Conservation (phyloP, 2,888 invertebrate genomes). For the Agrilus mali region DNA sequence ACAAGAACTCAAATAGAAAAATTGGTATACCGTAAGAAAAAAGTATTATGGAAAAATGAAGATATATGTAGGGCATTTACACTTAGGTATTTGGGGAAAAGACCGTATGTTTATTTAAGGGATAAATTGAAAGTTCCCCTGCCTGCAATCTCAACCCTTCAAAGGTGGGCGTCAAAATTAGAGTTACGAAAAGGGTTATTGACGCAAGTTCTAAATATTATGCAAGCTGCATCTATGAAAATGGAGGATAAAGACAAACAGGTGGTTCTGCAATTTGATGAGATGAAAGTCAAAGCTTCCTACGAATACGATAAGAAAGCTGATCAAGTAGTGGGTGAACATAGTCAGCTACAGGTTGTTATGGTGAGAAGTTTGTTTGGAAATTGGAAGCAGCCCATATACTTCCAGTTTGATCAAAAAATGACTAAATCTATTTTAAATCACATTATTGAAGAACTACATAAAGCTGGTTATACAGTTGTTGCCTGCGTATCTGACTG, state of each 20-base stretch:
- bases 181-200: constrained; percentile 7
- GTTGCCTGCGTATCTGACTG: constrained; percentile 16
- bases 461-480: constrained; percentile 10
- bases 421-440: constrained; percentile 10
- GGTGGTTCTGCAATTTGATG: constrained; percentile 9
- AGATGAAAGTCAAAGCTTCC: constrained; percentile 8
- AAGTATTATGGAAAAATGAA: constrained; percentile 6
- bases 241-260: constrained; percentile 5
- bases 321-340: too few species aligned
- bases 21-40: constrained; percentile 5
- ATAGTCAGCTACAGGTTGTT: too few species aligned
- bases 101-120: constrained; percentile 8
- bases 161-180: constrained; percentile 9
- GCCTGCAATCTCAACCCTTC: constrained; percentile 9
- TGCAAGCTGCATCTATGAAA: constrained; percentile 7
- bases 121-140: constrained; percentile 4
- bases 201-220: constrained; percentile 3
- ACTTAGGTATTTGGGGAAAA: constrained; percentile 10
- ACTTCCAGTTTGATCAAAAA: constrained; percentile 12
- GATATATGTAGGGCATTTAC: constrained; percentile 10
- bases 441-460: constrained; percentile 7
- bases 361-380: constrained; percentile 7
- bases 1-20: constrained; percentile 1
- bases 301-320: too few species aligned
- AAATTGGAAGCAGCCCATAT: constrained; percentile 17